These are phyloP conservation scores for Chelon labrosus DNA, from an alignment of 2,797 vertebrate species.

Conservation along the genomic window DNA sequence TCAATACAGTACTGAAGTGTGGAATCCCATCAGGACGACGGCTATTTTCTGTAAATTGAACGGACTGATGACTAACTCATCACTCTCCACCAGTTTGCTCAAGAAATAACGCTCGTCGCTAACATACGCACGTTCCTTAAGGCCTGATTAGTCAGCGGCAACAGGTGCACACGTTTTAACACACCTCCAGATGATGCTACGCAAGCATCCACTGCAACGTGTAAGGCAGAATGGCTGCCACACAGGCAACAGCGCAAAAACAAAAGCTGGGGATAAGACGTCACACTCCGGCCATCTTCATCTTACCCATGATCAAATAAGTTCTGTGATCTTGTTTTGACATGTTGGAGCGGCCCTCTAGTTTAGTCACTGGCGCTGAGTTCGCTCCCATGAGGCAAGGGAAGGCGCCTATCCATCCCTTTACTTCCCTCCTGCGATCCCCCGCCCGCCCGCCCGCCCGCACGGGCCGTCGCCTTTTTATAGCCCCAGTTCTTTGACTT, in stretches of 20 bases:
- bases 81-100: not conserved
- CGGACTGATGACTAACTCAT: constrained; percentile 1
- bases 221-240: constrained; percentile 14
- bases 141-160: constrained; percentile 22
- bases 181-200: not conserved
- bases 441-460: constrained; percentile 15
- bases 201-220: not conserved
- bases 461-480: constrained; percentile 41
- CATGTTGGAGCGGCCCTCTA: constrained; percentile 32
- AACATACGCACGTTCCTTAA: not conserved
- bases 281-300: constrained; percentile 40
- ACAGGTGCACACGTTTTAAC: not conserved
- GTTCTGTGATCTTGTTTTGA: constrained; percentile 68
- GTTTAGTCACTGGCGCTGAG: constrained; percentile 49
- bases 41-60: not conserved
- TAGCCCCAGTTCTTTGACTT: constrained; percentile 46
- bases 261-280: constrained; percentile 25
- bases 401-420: constrained; percentile 37
- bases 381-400: constrained; percentile 57
- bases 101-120: not conserved
- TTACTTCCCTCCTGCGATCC: constrained; percentile 5
- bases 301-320: constrained; percentile 62
- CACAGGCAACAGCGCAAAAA: constrained; percentile 29
- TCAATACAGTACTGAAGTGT: constrained; percentile 16
- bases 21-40: constrained; percentile 1